Conservation (phyloP, 35 echinoderm and acorn worm species). For the Ptychodera flava region DNA sequence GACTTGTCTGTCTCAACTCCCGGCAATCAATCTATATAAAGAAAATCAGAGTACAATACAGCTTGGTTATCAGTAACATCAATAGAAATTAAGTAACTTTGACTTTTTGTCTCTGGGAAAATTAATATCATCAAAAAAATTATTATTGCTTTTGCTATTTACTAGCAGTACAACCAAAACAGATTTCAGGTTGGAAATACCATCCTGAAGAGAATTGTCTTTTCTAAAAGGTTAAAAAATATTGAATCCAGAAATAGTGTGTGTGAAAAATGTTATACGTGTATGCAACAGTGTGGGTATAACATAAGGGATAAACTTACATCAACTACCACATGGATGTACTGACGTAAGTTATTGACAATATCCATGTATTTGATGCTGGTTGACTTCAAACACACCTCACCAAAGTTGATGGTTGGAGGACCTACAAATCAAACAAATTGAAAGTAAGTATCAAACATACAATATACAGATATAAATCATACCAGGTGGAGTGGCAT, state of each 20-base stretch:
- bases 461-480: not conserved
- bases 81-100: not conserved
- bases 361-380: slow-evolving; percentile 69
- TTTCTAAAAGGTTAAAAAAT: no score
- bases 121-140: not conserved
- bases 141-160: not conserved
- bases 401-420: slow-evolving; percentile 77
- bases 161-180: not conserved
- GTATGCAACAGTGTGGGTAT: no score
- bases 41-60: not conserved
- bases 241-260: no score
- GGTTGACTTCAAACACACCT: slow-evolving; percentile 89
- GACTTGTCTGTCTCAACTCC: slow-evolving; percentile 89
- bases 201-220: no score
- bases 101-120: not conserved
- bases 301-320: no score
- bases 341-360: slow-evolving; percentile 78
- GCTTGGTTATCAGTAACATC: not conserved
- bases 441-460: not conserved
- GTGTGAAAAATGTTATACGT: no score
- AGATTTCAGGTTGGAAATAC: no score
- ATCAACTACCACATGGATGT: slow-evolving; percentile 82
- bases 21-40: slow-evolving; percentile 83
- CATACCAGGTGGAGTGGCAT: no score
- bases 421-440: slow-evolving; percentile 56